Base-by-base conservation (phyloP, 64 coral and sea anemone species). In the Montipora cactus region DNA sequence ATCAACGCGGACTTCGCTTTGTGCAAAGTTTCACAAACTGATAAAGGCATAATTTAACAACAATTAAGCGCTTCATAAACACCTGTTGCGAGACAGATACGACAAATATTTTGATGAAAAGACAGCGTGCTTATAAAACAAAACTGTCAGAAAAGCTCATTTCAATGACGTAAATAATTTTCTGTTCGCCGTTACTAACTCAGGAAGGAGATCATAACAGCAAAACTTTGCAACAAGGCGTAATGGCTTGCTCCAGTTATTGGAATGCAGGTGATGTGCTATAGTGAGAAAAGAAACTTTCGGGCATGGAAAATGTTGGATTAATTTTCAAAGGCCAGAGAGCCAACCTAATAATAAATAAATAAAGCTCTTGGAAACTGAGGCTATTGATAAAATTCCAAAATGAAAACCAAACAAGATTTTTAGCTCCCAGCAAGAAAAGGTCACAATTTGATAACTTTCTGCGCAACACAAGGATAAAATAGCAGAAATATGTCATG, bases 31-130 rank as follows among this genome's bases (percentile, higher is more conserved):
- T 19, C 68, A n/a, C 8, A 72, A 49, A 71, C 37, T 86, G 82
- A 86, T 86, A 71, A 71, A 47, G 46, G 10, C 11, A 81, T 44
- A 20, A 62, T 11, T 66, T 22, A 86, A 71, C 49, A 47, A n/a
- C 44, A 49, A 50, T 78, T 78, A 19, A 18, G 70, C 66, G 9
- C 19, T 18, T 8, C 53, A 6, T 18, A 15, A 71, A 45, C 20
- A 48, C 47, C 71, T 44, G 62, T 51, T 23, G 66, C 7, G 18
- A 71, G 67, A 86, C 45, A 49, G 82, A 86, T 72, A 86, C 48
- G 46, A 44, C 18, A 71, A 86, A 72, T 49, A 86, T 73, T 86
- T 86, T 86, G 47, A 86, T 50, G 66, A 71, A 19, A 86, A 71
- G 47, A 86, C 67, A 86, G 9, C 46, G 46, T 70, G 66, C 46